Evolutionary conservation across 2,113 vertebrate species (phyloP).

Genomic region (Dromaius novaehollandiae): DNA sequence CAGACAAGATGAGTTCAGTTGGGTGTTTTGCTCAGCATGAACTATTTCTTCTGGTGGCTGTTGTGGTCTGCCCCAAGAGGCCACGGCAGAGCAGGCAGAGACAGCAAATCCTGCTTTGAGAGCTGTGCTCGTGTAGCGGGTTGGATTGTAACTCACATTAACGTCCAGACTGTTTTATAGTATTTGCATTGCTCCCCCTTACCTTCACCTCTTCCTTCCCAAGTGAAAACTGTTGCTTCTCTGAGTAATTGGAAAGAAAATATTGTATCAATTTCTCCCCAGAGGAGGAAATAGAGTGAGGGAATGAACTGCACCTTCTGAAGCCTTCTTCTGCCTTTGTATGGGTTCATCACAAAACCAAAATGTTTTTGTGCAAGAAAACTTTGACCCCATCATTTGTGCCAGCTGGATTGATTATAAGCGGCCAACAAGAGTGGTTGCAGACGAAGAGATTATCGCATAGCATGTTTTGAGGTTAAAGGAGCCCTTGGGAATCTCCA

Average conservation of each 20-base stretch:
- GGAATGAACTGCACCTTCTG: fast-evolving
- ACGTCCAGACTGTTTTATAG: neutral
- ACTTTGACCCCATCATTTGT: neutral
- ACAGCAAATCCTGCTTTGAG: neutral
- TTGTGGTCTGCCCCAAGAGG: neutral
- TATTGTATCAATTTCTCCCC: neutral
- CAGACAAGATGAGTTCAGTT: neutral
- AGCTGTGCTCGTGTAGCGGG: fast-evolving
- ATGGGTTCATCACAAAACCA: neutral
- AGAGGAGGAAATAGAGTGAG: neutral
- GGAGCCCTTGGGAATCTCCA: neutral
- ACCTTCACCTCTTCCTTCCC: neutral
- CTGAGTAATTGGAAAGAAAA: neutral
- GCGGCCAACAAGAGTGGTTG: neutral
- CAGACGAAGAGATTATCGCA: neutral
- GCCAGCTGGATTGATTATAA: neutral
- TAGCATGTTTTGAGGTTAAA: neutral
- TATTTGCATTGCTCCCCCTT: neutral
- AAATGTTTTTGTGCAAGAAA: neutral
- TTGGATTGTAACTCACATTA: neutral
- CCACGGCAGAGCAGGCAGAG: neutral
- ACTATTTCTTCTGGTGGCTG: neutral
- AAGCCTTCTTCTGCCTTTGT: neutral
- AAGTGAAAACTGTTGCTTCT: neutral
- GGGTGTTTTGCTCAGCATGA: neutral